Evolutionary conservation across 2,113 vertebrate species (phyloP).

Genomic region (Engraulis encrasicolus): DNA sequence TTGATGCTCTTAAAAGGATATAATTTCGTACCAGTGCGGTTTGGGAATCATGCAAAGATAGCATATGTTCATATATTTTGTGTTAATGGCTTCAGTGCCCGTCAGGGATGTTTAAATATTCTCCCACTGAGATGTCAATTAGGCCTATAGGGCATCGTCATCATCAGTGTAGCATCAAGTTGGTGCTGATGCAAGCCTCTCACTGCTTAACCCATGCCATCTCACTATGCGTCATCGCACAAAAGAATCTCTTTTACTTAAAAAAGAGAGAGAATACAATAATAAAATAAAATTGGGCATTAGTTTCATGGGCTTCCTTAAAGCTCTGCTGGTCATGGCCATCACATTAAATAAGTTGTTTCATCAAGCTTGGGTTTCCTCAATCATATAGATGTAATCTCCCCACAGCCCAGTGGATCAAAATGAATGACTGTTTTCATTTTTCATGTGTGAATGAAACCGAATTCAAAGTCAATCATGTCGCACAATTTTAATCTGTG

Average conservation of each 20-base stretch:
- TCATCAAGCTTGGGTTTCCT: slow-evolving; percentile 1
- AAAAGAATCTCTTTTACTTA: not conserved
- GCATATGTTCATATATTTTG: not conserved
- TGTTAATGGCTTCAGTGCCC: not conserved
- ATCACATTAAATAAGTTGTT: not conserved
- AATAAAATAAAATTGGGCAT: not conserved
- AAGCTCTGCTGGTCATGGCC: not conserved
- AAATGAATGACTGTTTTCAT: slow-evolving; percentile 1
- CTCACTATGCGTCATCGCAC: not conserved
- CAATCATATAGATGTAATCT: not conserved
- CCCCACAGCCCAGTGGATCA: not conserved
- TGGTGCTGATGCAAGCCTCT: not conserved
- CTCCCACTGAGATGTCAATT: not conserved
- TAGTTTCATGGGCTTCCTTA: not conserved
- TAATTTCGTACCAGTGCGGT: not conserved
- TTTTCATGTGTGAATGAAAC: not conserved
- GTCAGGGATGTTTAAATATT: not conserved
- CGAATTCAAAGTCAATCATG: slow-evolving; percentile 18
- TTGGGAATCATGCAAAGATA: not conserved
- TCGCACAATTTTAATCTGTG: slow-evolving; percentile 18
- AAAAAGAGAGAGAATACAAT: no score
- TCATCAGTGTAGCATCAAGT: no score
- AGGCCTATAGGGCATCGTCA: not conserved
- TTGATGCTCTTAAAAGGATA: slow-evolving; percentile 32
- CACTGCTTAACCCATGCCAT: not conserved